Evolutionary conservation across 1,140 invertebrate genomes (phyloP), one percentile per base, ranked within the genome.

Genomic region (Pachyrhynchus sulphureomaculatus): DNA sequence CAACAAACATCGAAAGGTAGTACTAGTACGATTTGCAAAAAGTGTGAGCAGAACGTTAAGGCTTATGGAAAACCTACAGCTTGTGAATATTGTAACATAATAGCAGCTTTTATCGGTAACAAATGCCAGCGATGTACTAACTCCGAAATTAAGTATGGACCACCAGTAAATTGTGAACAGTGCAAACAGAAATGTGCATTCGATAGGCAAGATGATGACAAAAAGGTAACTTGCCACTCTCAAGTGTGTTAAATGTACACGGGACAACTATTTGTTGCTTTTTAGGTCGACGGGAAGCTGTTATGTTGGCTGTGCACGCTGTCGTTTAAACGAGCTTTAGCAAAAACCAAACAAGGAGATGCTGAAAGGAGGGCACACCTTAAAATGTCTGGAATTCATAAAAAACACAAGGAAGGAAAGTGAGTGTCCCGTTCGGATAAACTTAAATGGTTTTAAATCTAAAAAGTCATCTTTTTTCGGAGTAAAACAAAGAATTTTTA

Each of bases 171-270:
- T 21, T 98, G 95, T 77, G 95, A 98, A 73, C 94, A 97, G 77
- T 98, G 95, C 80, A 97, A 97, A 78, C 93, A 96, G 76, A 91
- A 94, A 76, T 97, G 94, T 82, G 95, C 95, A 57, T 98, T 98
- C 81, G 93, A 97, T 79, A 84, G 93, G 69, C 91, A 92, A 72
- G 94, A 96, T 79, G 93, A 95, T 72, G 92, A 92, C 72, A 95
- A 95, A 80, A 93, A 93, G 84, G 90, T 92, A 78, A 73, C 62
- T 36, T 29, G 18, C 15, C 24, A 9, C 4, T 32, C 13, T 42
- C 17, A 13, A 34, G 2, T 36, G 17, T 37, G 17, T 13, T 33
- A 33, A n/a, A 42, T 41, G 10, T 29, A 21, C 20, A 12, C 10
- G 26, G 26, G 18, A 17, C 58, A 54, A 37, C n/a, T 26, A 42